These are phyloP conservation scores for Linurgus olivaceus DNA, from an alignment of 2,797 vertebrate genomes.

Conservation along the genomic window DNA sequence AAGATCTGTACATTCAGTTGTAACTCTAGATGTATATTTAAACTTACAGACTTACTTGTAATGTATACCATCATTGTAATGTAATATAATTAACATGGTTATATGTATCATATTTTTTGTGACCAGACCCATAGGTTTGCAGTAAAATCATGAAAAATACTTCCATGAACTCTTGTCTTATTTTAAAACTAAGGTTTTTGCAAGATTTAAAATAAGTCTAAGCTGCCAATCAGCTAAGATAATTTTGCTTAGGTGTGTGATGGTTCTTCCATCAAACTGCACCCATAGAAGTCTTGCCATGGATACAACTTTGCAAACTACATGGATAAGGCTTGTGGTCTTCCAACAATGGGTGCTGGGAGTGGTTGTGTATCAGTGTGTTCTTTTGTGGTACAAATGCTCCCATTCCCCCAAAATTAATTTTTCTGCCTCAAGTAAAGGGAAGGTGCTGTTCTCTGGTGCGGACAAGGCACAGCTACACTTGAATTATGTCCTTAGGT, in stretches of 20 bases:
- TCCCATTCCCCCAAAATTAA: neutral
- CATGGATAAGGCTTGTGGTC: rapidly evolving
- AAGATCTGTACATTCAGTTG: slow-evolving; percentile 91
- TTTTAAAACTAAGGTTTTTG: neutral
- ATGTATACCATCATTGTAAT: slow-evolving; percentile 90
- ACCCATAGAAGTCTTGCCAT: neutral
- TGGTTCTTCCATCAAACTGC: neutral
- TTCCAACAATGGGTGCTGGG: neutral
- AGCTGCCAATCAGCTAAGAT: neutral
- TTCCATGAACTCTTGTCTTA: slow-evolving; percentile 22
- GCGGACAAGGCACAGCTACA: neutral
- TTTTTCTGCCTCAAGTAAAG: neutral
- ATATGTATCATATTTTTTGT: slow-evolving; percentile 88
- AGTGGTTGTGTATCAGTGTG: neutral
- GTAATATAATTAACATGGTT: slow-evolving; percentile 95
- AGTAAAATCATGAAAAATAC: slow-evolving; percentile 88
- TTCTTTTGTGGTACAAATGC: rapidly evolving
- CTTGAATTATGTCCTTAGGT: neutral
- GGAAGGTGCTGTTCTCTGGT: neutral
- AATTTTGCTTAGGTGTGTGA: neutral
- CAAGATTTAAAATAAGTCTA: neutral
- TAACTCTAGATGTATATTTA: slow-evolving; percentile 97
- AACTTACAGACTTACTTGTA: slow-evolving; percentile 89
- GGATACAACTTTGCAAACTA: neutral
- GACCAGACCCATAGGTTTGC: slow-evolving; percentile 91